phyloP scores from a whole-genome alignment of 2,888 invertebrate species.

The Lacanobia oleracea region DNA sequence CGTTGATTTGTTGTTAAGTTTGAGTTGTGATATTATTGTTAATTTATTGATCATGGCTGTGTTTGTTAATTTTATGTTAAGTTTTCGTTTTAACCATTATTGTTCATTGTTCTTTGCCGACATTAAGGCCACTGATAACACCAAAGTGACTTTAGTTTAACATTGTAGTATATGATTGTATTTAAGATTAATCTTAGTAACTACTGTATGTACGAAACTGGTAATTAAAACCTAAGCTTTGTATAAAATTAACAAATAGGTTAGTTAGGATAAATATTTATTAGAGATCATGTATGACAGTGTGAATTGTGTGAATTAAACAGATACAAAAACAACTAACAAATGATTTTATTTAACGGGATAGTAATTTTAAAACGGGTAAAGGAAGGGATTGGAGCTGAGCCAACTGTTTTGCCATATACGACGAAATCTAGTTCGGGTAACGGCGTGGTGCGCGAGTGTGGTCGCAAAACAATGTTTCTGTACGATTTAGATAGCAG shows the following conservation, averaged over 20 bases:
- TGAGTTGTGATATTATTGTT: constrained; percentile 83
- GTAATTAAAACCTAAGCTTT: constrained; percentile 91
- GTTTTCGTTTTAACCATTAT: constrained; percentile 87
- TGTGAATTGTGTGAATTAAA: constrained; percentile 85
- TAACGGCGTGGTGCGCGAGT: constrained; percentile 59
- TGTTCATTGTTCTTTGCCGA: constrained; percentile 83
- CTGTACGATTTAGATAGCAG: constrained; percentile 72
- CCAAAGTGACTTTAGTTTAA: constrained; percentile 60
- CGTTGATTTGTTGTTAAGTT: constrained; percentile 88
- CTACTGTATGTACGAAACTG: constrained; percentile 70
- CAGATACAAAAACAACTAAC: constrained; percentile 70
- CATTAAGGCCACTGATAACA: constrained; percentile 83
- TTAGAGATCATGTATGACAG: constrained; percentile 84
- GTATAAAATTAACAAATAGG: constrained; percentile 91
- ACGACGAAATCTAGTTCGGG: constrained; percentile 72
- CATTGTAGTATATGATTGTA: constrained; percentile 65
- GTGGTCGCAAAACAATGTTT: constrained; percentile 77
- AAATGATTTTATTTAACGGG: constrained; percentile 59
- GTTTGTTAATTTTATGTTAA: constrained; percentile 91
- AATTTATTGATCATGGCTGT: constrained; percentile 83
- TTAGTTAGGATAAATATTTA: constrained; percentile 72
- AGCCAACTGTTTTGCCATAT: constrained; percentile 82
- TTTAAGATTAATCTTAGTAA: constrained; percentile 68
- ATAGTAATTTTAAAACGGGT: constrained; percentile 62
- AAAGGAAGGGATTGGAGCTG: constrained; percentile 74